Conservation (phyloP, 1,140 invertebrate species). For the Pogonomyrmex barbatus region DNA sequence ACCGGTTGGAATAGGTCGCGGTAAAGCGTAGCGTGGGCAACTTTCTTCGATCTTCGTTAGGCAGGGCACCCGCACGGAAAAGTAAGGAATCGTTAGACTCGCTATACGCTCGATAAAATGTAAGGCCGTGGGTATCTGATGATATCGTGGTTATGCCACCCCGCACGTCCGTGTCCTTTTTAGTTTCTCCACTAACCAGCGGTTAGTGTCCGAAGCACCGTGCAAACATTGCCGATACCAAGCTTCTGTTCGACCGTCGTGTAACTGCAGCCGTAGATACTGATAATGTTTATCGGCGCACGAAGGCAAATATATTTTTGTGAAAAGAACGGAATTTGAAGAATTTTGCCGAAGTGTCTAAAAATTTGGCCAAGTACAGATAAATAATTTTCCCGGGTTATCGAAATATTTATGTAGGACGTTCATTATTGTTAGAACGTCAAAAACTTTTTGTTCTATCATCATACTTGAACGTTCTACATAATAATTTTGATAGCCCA, state of each 20-base stretch:
- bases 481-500: too few species aligned
- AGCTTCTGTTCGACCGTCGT: not conserved
- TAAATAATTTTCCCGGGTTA: too few species aligned
- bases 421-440: too few species aligned
- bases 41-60: conserved; percentile 63
- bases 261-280: not conserved
- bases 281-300: not conserved
- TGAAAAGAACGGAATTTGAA: too few species aligned
- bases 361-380: too few species aligned
- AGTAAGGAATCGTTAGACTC: conserved; percentile 58
- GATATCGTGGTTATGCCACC: not conserved
- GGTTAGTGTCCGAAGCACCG: not conserved
- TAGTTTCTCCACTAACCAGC: not conserved
- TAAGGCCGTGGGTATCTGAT: conserved; percentile 9
- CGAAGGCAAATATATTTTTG: not conserved
- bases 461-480: too few species aligned
- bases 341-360: too few species aligned
- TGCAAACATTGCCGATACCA: not conserved
- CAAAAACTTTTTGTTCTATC: too few species aligned
- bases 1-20: conserved; percentile 44
- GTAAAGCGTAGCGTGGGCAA: conserved; percentile 40
- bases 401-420: too few species aligned
- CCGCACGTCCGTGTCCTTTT: not conserved
- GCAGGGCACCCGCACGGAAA: conserved; percentile 49
- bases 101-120: conserved; percentile 57